A percentile compares a stretch with the other conserved stretches of the same genome.
phyloP scores from a whole-genome alignment of 2,113 vertebrate species.

The Merops nubicus region DNA sequence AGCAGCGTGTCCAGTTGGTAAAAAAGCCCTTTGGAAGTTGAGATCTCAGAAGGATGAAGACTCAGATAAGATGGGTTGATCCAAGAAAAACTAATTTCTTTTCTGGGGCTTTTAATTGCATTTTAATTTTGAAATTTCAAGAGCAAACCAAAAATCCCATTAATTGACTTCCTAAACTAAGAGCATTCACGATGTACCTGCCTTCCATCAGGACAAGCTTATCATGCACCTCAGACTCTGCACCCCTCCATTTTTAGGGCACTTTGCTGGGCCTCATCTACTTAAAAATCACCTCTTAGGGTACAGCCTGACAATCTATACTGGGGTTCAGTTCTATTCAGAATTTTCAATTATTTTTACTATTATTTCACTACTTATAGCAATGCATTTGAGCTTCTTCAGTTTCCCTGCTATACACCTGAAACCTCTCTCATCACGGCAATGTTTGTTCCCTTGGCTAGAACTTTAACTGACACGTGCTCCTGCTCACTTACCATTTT shows the following conservation, averaged over 20 bases:
- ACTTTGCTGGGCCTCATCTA: background rate
- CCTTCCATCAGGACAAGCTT: background rate
- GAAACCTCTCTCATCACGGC: background rate
- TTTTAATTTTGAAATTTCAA: background rate
- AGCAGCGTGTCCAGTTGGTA: fast-evolving
- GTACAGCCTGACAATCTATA: background rate
- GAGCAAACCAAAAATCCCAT: background rate
- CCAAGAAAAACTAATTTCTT: background rate
- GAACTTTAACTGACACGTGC: background rate
- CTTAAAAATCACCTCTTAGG: background rate
- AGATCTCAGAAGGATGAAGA: background rate
- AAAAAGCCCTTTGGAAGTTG: background rate
- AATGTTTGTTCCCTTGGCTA: background rate
- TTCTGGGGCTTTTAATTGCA: background rate
- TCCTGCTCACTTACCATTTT: background rate
- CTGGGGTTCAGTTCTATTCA: no score
- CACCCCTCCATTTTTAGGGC: background rate
- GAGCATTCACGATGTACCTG: background rate
- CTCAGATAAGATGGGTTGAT: background rate
- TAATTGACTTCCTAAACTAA: background rate
- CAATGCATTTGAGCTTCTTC: background rate
- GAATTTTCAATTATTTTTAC: no score
- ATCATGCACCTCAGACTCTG: background rate
- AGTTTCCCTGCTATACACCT: background rate
- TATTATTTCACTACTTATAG: background rate